phyloP scores from a whole-genome alignment of 2,113 vertebrate species.

The Sorex fumeus region DNA sequence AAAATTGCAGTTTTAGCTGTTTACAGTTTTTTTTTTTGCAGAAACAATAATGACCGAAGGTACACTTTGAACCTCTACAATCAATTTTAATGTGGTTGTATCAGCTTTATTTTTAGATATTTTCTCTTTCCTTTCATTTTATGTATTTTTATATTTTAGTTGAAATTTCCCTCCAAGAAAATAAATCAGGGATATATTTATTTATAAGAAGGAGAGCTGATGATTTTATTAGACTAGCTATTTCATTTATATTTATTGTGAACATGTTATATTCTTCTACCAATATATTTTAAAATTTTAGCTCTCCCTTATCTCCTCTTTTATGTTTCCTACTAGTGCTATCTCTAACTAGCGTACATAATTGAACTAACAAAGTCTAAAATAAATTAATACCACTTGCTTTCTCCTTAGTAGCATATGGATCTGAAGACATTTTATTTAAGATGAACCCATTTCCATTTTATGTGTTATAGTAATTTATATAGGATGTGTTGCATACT shows the following conservation, averaged over 20 bases:
- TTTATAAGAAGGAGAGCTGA: neutral
- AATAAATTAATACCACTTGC: neutral
- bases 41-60: neutral
- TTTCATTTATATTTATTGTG: constrained; percentile 21
- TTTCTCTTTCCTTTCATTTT: neutral
- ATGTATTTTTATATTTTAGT: neutral
- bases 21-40: constrained; percentile 41
- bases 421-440: neutral
- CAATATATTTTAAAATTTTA: neutral
- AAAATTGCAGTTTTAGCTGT: neutral
- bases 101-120: neutral
- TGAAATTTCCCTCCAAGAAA: neutral
- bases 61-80: neutral
- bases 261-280: neutral
- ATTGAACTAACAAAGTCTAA: constrained; percentile 9
- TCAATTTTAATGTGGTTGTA: neutral
- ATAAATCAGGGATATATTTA: neutral
- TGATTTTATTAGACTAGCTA: neutral
- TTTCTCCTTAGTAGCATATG: neutral
- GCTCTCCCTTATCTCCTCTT: neutral
- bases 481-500: neutral
- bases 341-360: neutral
- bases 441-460: neutral
- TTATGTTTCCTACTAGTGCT: neutral
- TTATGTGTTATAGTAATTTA: neutral